Percentiles rank a stretch among this genome's conserved stretches.
Evolutionary conservation across 1,140 invertebrate species (phyloP).

Genomic region (Hirudo medicinalis): DNA sequence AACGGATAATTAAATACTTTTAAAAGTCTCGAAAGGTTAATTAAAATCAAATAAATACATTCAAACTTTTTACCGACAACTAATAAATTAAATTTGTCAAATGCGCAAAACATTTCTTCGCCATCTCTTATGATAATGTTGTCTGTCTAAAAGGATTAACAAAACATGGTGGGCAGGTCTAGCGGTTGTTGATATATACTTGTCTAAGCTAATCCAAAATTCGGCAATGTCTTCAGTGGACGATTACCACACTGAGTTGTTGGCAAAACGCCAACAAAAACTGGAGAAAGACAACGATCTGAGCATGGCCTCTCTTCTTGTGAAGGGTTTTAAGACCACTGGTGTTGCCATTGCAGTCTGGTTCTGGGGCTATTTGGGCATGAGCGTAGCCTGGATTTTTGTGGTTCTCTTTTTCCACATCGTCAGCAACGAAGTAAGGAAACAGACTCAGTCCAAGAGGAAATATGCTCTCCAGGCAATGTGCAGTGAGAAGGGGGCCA

Average conservation of each 20-base stretch:
- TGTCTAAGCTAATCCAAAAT: no score
- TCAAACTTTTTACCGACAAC: no score
- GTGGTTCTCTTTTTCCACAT: constrained; percentile 25
- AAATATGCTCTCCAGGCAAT: constrained; percentile 22
- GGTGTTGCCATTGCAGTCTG: constrained; percentile 22
- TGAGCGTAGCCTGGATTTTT: constrained; percentile 27
- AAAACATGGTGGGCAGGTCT: no score
- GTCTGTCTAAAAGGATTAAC: no score
- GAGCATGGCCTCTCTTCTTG: constrained; percentile 21
- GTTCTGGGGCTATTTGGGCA: constrained; percentile 26
- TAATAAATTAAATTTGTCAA: no score
- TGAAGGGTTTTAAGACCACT: constrained; percentile 24
- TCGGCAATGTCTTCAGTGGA: constrained; percentile 5
- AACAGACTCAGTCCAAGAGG: constrained; percentile 20
- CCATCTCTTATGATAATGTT: no score
- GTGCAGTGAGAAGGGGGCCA: constrained; percentile 25
- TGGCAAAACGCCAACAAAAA: constrained; percentile 7
- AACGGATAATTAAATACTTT: no score
- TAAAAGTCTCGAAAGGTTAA: no score
- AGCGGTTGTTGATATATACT: no score
- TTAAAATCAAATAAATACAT: no score
- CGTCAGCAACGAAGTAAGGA: constrained; percentile 22
- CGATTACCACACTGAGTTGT: constrained; percentile 1
- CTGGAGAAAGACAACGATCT: constrained; percentile 10
- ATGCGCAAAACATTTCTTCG: no score